A percentile compares a stretch with the other conserved stretches of the same genome.
Evolutionary conservation across 2,888 invertebrate species (phyloP).

Genomic region (Folsomia candida): DNA sequence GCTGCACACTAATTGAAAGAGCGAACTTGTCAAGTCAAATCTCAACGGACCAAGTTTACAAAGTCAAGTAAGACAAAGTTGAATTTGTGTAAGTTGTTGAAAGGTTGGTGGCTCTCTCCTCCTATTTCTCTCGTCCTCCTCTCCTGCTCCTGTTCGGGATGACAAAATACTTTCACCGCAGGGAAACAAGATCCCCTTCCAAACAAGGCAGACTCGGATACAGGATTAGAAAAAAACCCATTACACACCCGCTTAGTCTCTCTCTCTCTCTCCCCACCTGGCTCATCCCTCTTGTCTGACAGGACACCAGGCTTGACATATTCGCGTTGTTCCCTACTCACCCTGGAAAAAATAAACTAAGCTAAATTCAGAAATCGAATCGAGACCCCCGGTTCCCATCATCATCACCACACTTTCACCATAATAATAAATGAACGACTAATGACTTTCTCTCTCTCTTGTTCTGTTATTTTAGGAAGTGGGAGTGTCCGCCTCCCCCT

Average conservation of each 20-base stretch:
- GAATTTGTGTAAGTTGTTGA: slow-evolving; percentile 12
- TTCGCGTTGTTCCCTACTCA: not conserved
- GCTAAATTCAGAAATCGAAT: not conserved
- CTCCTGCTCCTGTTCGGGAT: not conserved
- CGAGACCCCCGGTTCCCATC: not conserved
- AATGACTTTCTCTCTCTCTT: too few relatives aligned
- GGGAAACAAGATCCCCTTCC: slow-evolving; percentile 4
- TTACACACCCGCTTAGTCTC: not conserved
- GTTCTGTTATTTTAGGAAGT: not conserved
- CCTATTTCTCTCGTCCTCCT: not conserved
- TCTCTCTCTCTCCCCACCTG: not conserved
- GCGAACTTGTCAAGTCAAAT: slow-evolving; percentile 3
- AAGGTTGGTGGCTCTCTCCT: not conserved
- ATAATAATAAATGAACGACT: too few relatives aligned
- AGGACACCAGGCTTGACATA: not conserved
- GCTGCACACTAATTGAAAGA: slow-evolving; percentile 11
- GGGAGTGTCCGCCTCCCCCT: slow-evolving; percentile 53
- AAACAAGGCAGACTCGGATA: too few relatives aligned
- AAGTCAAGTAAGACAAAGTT: slow-evolving; percentile 14
- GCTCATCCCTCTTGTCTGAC: not conserved
- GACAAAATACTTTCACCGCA: slow-evolving; percentile 5
- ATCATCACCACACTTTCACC: too few relatives aligned
- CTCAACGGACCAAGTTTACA: slow-evolving; percentile 18
- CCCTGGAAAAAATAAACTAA: too few relatives aligned
- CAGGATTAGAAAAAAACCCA: slow-evolving; percentile 2